Base-by-base conservation (phyloP, 2,888 invertebrate species). In the Uloborus plumipes region DNA sequence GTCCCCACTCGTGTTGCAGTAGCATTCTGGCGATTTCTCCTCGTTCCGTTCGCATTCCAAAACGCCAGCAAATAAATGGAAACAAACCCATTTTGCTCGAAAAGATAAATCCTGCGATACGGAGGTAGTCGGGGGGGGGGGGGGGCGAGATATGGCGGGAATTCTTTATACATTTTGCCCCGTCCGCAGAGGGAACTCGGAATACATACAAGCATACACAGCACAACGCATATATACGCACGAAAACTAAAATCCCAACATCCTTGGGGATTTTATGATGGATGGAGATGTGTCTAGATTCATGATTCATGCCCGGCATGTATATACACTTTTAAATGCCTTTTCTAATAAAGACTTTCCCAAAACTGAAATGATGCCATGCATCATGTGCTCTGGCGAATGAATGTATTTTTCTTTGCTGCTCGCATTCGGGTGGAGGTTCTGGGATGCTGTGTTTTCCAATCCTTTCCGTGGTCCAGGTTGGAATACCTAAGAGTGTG, bases 291-390 rank as follows among this genome's bases (percentile, higher is more conserved):
- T 64, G 67, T 74, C 74, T 74, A 16, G 31, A 26, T 31, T 20
- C 67, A 81, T 81, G 80, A 81, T 81, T 81, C 80, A 81, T 81
- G 53, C 62, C 64, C 49, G 7, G 49, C 62, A 31, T 50, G 18
- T 67, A 31, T 20, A 71, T 58, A 55, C 62, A 81, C 70, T 81
- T 74, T 81, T 74, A 81, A 80, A 74, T 81, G 80, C 74, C 69
- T 81, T 61, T 55, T 70, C 55, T 81, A 81, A 81, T 81, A 81
- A 81, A 81, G 80, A 81, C 80, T 69, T 74, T 64, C n/a, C n/a
- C 69, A 70, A 74, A 80, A 20, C 47, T 49, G 74, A 65, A 74
- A 70, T 70, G 74, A 74, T 65, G 74, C 80, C 22, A 75, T 74
- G 74, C 64, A 81, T 74, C 74, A 74, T 59, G 4, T 9, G 16